Evolutionary conservation across 2,888 invertebrate genomes (phyloP), one percentile per base, ranked within the genome.

Genomic region (Eristalis arbustorum): DNA sequence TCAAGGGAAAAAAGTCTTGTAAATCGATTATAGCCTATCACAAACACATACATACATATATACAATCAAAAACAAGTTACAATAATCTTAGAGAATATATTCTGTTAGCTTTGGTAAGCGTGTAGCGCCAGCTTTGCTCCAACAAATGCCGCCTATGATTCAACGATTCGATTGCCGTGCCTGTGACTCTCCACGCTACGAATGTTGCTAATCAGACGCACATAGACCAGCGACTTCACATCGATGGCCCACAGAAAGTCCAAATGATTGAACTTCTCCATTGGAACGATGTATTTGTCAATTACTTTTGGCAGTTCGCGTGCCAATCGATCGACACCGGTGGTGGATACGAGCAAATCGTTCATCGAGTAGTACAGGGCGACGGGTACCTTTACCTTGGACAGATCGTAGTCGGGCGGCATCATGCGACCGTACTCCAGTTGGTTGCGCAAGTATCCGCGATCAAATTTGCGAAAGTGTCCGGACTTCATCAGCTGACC

Each of bases 301-400:
- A 94, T 91, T 1, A 93, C 93, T 89, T 94, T 95, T 10, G 93
- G 92, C 59, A 96, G 90, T 77, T 93, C 91, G 13, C 91, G 90
- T 49, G 94, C 93, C 68, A 96, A 90, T 22, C 92, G 91, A 57
- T 94, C 91, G 0, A 95, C 95, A 80, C 96, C 95, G 88, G 91
- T 91, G 3, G 94, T 93, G 68, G 94, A 92, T 1, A 96, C 94
- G 23, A 96, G 90, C 94, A 95, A 95, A 91, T 97, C 97, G 18
- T 94, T 94, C 3, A 92, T 92, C 8, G 94, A 94, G 89, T 94
- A 94, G 89, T 94, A 94, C 11, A 96, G 90, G 1, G 94, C 94
- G 42, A 95, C 93, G 0, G 95, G 95, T 22, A 94, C 93, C 81
- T 92, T 94, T 11, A 95, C 92, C 42, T 93, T 93, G 18, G 92